A percentile compares a stretch with the other conserved stretches of the same genome.
Conservation (phyloP, 2,888 invertebrate species). For the Athetis lepigone region DNA sequence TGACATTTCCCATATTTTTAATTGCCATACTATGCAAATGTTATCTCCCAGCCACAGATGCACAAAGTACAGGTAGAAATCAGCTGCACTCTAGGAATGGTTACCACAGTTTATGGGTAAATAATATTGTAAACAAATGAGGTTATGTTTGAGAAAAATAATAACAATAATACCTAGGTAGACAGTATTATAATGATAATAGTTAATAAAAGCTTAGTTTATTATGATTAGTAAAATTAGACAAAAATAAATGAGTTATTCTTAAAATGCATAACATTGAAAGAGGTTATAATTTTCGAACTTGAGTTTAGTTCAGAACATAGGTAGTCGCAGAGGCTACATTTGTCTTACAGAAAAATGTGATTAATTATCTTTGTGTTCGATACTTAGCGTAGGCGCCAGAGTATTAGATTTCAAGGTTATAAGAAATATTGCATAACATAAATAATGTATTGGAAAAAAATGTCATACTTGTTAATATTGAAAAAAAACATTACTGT, state of each 20-base stretch:
- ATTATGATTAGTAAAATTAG: no score
- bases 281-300: constrained; percentile 5
- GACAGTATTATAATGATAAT: not conserved
- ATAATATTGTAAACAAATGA: constrained; percentile 4
- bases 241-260: no score
- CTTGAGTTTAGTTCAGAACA: not conserved
- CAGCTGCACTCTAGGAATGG: constrained; percentile 6
- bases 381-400: constrained; percentile 42
- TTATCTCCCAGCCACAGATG: constrained; percentile 25
- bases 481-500: not conserved
- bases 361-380: not conserved
- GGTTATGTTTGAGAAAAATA: constrained; percentile 14
- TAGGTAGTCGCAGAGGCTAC: no score
- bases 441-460: constrained; percentile 1
- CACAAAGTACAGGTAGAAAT: constrained; percentile 27
- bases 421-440: constrained; percentile 60
- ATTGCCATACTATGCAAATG: constrained; percentile 43
- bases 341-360: not conserved
- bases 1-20: constrained; percentile 34
- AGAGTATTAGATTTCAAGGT: constrained; percentile 52
- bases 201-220: not conserved
- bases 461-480: not conserved
- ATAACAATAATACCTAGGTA: constrained; percentile 10
- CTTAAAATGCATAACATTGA: constrained; percentile 1
- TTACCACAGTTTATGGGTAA: constrained; percentile 30